These are phyloP conservation scores for Rhombomys opimus DNA, from an alignment of 2,113 vertebrate genomes.

Conservation along the genomic window DNA sequence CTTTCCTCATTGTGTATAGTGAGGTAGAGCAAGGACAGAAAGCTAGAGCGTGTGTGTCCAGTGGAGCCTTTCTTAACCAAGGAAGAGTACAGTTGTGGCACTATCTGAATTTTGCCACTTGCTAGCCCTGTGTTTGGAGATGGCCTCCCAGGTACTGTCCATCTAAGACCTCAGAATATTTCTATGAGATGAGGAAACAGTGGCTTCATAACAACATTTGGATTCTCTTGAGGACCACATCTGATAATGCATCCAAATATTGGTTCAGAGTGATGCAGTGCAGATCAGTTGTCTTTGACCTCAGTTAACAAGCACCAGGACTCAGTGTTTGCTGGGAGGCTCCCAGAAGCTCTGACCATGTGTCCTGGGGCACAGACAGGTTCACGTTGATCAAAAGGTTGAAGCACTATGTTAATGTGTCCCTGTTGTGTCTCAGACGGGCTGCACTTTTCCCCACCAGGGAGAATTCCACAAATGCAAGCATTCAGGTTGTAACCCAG, in stretches of 20 bases:
- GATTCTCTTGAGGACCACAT: not conserved
- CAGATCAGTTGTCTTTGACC: too few relatives aligned
- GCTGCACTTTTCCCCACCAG: not conserved
- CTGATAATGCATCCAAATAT: too few relatives aligned
- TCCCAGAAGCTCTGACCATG: not conserved
- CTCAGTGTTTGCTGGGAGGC: not conserved
- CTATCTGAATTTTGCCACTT: not conserved
- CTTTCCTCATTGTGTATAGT: not conserved
- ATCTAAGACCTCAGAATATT: not conserved
- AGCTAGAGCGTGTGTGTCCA: too few relatives aligned
- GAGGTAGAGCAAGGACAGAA: too few relatives aligned
- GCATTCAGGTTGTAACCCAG: not conserved
- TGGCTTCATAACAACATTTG: rapidly evolving
- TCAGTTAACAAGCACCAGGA: not conserved
- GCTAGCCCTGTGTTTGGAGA: not conserved
- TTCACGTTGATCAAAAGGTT: too few relatives aligned
- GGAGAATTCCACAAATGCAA: too few relatives aligned
- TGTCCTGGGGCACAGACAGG: not conserved
- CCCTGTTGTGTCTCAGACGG: not conserved
- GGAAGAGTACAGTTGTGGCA: too few relatives aligned
- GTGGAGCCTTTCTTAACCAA: not conserved
- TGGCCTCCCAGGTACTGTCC: not conserved
- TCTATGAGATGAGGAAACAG: not conserved
- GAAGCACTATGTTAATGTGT: too few relatives aligned
- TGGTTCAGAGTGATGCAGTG: not conserved